Evolutionary conservation across 2,113 vertebrate species (phyloP).

Genomic region (Bufo gargarizans): DNA sequence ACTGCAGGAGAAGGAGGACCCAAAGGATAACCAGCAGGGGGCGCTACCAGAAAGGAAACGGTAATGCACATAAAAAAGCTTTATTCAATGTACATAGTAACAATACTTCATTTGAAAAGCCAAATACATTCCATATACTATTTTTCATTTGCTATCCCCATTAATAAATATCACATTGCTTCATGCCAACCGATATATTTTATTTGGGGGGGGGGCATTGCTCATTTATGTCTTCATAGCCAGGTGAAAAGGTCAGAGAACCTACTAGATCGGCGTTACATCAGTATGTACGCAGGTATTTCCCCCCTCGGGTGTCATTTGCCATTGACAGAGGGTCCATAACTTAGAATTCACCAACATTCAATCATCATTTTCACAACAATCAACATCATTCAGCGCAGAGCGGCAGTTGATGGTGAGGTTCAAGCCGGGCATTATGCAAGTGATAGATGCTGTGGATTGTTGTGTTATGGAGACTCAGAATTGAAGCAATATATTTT

Average conservation of each 20-base stretch:
- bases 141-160: too few species aligned
- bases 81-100: too few species aligned
- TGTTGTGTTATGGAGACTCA: slow-evolving; percentile 30
- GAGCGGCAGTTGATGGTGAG: neutral
- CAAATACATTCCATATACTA: too few species aligned
- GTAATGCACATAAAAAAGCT: too few species aligned
- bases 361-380: slow-evolving; percentile 15
- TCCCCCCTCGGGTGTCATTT: neutral
- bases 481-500: slow-evolving; percentile 38
- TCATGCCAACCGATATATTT: too few species aligned
- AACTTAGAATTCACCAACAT: neutral
- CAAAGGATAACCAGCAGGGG: too few species aligned
- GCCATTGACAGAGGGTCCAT: neutral
- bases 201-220: neutral
- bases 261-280: neutral
- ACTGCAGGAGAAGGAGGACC: too few species aligned
- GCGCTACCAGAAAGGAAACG: too few species aligned
- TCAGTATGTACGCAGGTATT: neutral
- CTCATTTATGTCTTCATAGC: neutral
- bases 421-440: slow-evolving; percentile 17
- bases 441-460: slow-evolving; percentile 33
- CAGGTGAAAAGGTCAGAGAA: neutral
- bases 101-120: too few species aligned
- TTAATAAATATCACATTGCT: too few species aligned
- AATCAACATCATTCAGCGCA: slow-evolving; percentile 23